Percentiles rank a stretch among this genome's conserved stretches.
phyloP scores from a whole-genome alignment of 2,113 vertebrate species.

The Anarrhichthys ocellatus region DNA sequence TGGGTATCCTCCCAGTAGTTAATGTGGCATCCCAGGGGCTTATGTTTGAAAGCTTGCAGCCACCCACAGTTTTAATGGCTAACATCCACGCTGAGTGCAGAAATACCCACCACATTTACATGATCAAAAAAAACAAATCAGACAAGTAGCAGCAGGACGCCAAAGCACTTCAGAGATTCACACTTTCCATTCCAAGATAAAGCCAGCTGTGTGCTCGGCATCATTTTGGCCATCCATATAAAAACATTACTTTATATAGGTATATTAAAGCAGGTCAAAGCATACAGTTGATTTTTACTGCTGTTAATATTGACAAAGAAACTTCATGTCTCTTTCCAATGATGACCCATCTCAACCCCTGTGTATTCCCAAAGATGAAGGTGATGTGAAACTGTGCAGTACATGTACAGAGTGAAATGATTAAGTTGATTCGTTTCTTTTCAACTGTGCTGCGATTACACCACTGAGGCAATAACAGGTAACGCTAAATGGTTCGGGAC shows the following conservation, averaged over 20 bases:
- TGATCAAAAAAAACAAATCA: slow-evolving; percentile 29
- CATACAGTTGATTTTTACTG: neutral
- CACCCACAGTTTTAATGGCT: slow-evolving; percentile 28
- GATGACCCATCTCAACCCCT: neutral
- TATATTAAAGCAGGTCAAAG: neutral
- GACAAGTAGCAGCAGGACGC: neutral
- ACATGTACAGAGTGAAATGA: neutral
- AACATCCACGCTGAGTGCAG: slow-evolving; percentile 23
- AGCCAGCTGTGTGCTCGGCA: neutral
- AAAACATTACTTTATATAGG: neutral
- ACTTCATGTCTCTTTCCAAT: neutral
- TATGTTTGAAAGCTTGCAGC: slow-evolving; percentile 38
- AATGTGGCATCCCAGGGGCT: slow-evolving; percentile 32
- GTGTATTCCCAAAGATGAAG: neutral
- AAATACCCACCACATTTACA: slow-evolving; percentile 38
- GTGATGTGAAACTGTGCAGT: neutral
- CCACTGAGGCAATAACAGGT: neutral
- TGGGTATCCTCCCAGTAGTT: slow-evolving; percentile 44
- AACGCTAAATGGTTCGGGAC: neutral
- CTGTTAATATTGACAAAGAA: neutral
- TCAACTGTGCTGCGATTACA: neutral
- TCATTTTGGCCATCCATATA: neutral
- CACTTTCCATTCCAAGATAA: neutral
- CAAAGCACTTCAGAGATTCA: slow-evolving; percentile 11
- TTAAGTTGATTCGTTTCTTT: neutral